These are phyloP conservation scores for Beroe forskalii DNA, from an alignment of 37 sponge, comb jelly and placozoan genomes.

Conservation along the genomic window DNA sequence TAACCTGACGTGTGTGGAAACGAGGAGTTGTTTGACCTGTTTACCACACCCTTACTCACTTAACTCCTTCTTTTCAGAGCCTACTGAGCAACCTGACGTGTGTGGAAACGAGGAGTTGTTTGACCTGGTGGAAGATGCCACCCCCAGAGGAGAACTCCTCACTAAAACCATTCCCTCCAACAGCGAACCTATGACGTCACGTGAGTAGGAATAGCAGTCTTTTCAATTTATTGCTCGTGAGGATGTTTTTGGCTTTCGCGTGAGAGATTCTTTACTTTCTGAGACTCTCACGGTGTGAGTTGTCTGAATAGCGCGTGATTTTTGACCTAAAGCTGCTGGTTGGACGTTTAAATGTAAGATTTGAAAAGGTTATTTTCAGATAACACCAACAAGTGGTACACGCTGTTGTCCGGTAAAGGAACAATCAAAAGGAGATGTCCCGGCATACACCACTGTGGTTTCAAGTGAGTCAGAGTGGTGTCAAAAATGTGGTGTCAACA, in stretches of 20 bases:
- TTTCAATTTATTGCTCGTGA: too few relatives aligned
- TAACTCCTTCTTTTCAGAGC: too few relatives aligned
- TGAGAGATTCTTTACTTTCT: too few relatives aligned
- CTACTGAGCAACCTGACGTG: neutral
- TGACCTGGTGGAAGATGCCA: neutral
- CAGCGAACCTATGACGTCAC: neutral
- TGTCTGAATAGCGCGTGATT: too few relatives aligned
- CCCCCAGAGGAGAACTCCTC: constrained; percentile 1
- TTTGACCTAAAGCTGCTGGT: too few relatives aligned
- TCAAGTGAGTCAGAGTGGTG: neutral
- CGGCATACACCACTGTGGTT: constrained; percentile 54
- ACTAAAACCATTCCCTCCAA: neutral
- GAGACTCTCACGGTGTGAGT: too few relatives aligned
- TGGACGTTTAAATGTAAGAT: too few relatives aligned
- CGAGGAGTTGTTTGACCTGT: neutral
- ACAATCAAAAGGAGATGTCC: constrained; percentile 51
- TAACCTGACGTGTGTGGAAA: constrained; percentile 30
- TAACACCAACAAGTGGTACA: constrained; percentile 61
- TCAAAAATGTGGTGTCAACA: too few relatives aligned
- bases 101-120: neutral
- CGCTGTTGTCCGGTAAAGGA: constrained; percentile 21
- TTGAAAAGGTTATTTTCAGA: too few relatives aligned
- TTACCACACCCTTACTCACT: too few relatives aligned
- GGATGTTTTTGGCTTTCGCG: too few relatives aligned
- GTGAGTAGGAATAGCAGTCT: too few relatives aligned